These are phyloP conservation scores for Gonatopus flavifemur DNA, from an alignment of 1,140 invertebrate genomes.

Conservation along the genomic window DNA sequence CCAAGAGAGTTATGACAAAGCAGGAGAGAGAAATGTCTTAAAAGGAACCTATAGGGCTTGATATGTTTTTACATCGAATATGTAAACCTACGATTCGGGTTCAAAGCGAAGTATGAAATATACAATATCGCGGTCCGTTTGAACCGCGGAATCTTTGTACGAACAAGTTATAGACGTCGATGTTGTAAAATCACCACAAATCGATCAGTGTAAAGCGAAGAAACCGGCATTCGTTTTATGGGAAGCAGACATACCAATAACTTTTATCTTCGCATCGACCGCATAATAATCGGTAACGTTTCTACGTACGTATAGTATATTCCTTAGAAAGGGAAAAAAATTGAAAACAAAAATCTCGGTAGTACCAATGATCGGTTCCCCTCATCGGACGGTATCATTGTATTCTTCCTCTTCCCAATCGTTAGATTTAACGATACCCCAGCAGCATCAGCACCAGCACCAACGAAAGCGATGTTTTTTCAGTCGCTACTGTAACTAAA, in stretches of 20 bases:
- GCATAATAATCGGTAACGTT: conserved; percentile 39
- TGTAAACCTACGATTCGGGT: conserved; percentile 46
- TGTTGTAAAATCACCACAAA: conserved; percentile 57
- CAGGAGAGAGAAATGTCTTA: conserved; percentile 19
- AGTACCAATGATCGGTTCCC: conserved; percentile 6
- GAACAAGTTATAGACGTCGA: conserved; percentile 42
- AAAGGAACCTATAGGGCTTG: conserved; percentile 12
- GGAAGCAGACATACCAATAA: conserved; percentile 32
- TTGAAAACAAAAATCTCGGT: too few species aligned
- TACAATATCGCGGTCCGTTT: conserved; percentile 53
- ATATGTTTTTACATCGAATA: conserved; percentile 30
- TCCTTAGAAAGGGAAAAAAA: too few species aligned
- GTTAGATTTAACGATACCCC: conserved; percentile 5
- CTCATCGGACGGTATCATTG: conserved; percentile 15
- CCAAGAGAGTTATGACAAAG: too few species aligned
- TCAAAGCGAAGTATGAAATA: conserved; percentile 45
- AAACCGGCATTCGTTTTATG: conserved; percentile 47
- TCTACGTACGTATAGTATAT: conserved; percentile 5
- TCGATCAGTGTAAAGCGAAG: conserved; percentile 52
- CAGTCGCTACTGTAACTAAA: conserved; percentile 15
- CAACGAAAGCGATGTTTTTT: conserved; percentile 2
- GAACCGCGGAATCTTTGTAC: conserved; percentile 34
- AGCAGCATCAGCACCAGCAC: neutral
- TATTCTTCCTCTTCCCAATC: conserved; percentile 4
- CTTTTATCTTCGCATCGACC: conserved; percentile 51